These are phyloP conservation scores for Nephrocerus scutellatus DNA, from an alignment of 2,888 invertebrate genomes.

Conservation along the genomic window DNA sequence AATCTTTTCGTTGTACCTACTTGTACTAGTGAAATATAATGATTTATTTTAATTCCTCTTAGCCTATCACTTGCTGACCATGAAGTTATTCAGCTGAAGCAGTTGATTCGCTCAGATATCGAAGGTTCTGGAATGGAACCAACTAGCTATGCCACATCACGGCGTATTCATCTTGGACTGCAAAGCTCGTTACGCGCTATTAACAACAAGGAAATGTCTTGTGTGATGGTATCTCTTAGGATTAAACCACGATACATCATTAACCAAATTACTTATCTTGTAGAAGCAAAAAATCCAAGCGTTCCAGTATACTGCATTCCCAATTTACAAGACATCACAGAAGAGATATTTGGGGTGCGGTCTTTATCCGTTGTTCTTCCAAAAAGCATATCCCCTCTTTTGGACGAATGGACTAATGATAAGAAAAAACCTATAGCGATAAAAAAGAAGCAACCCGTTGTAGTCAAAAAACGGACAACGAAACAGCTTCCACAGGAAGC, in stretches of 20 bases:
- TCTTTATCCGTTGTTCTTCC: constrained; percentile 30
- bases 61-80: constrained; percentile 29
- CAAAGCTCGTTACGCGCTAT: constrained; percentile 34
- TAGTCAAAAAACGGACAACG: background rate
- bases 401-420: background rate
- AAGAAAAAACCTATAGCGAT: constrained; percentile 1
- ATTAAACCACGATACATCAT: constrained; percentile 32
- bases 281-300: constrained; percentile 24
- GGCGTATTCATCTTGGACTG: constrained; percentile 30
- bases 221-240: constrained; percentile 33
- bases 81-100: constrained; percentile 24
- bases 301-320: constrained; percentile 34
- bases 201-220: constrained; percentile 28
- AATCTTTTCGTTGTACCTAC: constrained; percentile 1
- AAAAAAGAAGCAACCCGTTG: background rate
- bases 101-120: constrained; percentile 22
- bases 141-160: constrained; percentile 23
- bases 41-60: background rate
- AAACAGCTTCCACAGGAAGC: constrained; percentile 5
- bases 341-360: constrained; percentile 30
- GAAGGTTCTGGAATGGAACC: constrained; percentile 1
- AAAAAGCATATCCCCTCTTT: constrained; percentile 1
- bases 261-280: constrained; percentile 31
- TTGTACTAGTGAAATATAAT: constrained; percentile 1
- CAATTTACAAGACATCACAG: constrained; percentile 31